Conservation (phyloP, 37 sponge, comb jelly and placozoan genomes). For the Halisarca cf. caerulea region DNA sequence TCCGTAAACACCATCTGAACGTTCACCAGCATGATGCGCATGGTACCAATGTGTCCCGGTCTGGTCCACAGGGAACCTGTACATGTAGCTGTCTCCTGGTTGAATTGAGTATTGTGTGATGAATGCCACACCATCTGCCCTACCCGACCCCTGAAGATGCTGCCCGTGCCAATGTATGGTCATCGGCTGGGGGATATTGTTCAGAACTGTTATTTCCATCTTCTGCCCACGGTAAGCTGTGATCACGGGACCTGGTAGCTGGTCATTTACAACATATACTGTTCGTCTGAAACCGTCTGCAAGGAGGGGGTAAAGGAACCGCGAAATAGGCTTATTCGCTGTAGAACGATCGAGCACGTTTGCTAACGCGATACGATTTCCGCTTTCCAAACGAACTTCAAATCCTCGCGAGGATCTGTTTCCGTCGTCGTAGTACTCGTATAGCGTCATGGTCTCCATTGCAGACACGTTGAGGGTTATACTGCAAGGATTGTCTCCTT, state of each 20-base stretch:
- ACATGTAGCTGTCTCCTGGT: constrained; percentile 40
- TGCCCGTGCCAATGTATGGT: constrained; percentile 90
- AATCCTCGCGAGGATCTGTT: background rate
- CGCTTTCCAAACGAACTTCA: background rate
- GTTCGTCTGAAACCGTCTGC: background rate
- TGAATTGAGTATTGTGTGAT: constrained; percentile 82
- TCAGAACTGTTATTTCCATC: constrained; percentile 55
- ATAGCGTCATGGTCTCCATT: constrained; percentile 12
- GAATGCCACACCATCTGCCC: constrained; percentile 69
- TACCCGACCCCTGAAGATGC: constrained; percentile 55
- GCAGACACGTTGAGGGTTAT: constrained; percentile 12
- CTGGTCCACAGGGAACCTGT: constrained; percentile 35
- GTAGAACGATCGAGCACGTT: background rate
- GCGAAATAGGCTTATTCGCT: no score
- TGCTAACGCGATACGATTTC: background rate
- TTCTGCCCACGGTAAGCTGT: constrained; percentile 18
- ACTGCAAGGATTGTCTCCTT: background rate
- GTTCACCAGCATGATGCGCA: constrained; percentile 60
- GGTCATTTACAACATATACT: background rate
- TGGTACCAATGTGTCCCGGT: constrained; percentile 89
- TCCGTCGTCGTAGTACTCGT: background rate
- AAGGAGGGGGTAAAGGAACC: background rate
- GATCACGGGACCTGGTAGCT: constrained; percentile 12
- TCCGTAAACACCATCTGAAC: constrained; percentile 67
- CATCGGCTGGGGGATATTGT: constrained; percentile 44